phyloP scores from a whole-genome alignment of 2,888 invertebrate species.

The Eupithecia pulchellata region DNA sequence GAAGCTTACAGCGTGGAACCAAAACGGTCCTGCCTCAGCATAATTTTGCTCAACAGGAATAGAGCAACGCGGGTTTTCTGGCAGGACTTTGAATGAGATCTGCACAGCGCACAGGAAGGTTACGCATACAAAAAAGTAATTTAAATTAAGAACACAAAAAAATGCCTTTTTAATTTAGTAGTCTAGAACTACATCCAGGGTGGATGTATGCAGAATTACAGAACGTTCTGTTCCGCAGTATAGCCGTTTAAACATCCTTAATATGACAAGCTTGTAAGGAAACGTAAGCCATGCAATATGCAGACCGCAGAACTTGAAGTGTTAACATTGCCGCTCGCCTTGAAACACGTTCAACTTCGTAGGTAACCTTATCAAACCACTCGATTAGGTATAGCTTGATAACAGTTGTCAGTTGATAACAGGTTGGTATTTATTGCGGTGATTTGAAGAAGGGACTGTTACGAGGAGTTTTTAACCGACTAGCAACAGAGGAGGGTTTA shows the following conservation, averaged over 20 bases:
- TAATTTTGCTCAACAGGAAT: no score
- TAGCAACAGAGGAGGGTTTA: no score
- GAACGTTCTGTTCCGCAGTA: not conserved
- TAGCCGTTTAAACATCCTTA: not conserved
- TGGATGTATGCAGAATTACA: not conserved
- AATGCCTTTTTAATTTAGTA: no score
- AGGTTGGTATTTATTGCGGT: slow-evolving; percentile 6
- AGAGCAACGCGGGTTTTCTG: no score
- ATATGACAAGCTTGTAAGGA: not conserved
- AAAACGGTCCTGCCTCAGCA: no score
- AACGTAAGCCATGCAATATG: not conserved
- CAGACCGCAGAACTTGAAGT: slow-evolving; percentile 25
- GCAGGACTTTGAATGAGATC: no score
- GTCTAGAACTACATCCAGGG: no score
- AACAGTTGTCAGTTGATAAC: slow-evolving; percentile 10
- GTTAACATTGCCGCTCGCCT: slow-evolving; percentile 25
- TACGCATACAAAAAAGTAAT: no score
- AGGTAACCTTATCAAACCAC: slow-evolving; percentile 13
- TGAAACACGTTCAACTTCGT: slow-evolving; percentile 28
- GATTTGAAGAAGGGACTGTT: not conserved
- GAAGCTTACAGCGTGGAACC: no score
- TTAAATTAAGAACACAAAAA: no score
- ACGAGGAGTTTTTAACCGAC: no score
- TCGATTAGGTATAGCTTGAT: slow-evolving; percentile 13
- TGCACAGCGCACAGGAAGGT: no score